Evolutionary conservation across 1,140 invertebrate species (phyloP), one percentile per base, ranked within the genome.

Genomic region (Wasmannia auropunctata): DNA sequence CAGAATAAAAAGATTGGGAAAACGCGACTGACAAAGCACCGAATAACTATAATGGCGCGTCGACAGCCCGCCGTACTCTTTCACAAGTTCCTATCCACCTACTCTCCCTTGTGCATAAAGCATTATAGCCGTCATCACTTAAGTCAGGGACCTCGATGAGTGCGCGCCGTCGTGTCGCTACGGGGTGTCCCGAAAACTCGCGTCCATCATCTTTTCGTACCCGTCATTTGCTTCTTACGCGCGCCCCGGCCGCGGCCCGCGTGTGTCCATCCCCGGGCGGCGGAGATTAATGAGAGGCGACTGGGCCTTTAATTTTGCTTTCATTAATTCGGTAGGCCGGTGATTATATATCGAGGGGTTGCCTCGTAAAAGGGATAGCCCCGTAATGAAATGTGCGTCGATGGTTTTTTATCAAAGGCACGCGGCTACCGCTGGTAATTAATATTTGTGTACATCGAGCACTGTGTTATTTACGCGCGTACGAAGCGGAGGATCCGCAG

Each of bases 81-180:
- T 84, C 74, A 86, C 79, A 67, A 85, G 67, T 86, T 86, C 69
- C 75, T 88, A 91, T 91, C 90, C 87, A 86, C 91, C 90, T 81
- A 90, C 87, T 91, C 87, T 91, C 70, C 88, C 87, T 88, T 87
- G 90, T 91, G 28, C 14, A 91, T 91, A 91, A 93, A 93, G 92
- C 91, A 93, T 93, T 92, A 93, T 92, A 91, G 90, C 92, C 87
- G 90, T 91, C 92, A 92, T 93, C 91, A 92, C 88, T 93, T 92
- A 91, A 92, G 81, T 31, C 72, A 76, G 75, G 72, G 87, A 58
- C 80, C 84, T 81, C 88, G 87, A 91, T 88, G 90, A 91, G 86
- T 87, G 87, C 87, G 51, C 87, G 72, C 87, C 87, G 85, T 37
- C 43, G 70, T 70, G 80, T 46, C 87, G 72, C 92, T 83, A 92